Evolutionary conservation across 2,797 vertebrate genomes (phyloP), one percentile per base, ranked within the genome.

Genomic region (Eleutherodactylus coqui): DNA sequence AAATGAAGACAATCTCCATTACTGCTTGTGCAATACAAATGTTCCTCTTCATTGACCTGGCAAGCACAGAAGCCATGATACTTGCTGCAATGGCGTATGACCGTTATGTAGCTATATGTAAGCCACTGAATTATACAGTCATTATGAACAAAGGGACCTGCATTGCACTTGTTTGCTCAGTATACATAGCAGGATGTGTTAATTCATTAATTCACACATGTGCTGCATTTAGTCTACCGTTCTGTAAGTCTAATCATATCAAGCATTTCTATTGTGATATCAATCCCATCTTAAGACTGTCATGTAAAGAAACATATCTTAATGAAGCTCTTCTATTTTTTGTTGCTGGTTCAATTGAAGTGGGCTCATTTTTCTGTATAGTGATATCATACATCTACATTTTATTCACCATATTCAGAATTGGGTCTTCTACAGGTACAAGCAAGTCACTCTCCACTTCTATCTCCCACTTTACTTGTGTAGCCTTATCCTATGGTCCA

Each of bases 11-110:
- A 21, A 84, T 84, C 45, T 84, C 83, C 6, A 19, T 84, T 4
- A 19, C 19, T 69, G 83, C n/a, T 19, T 64, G 62, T 64, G 62
- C 62, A 5, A 64, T 34, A 19, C 62, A 64, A 64, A 34, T 64
- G 32, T 64, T 64, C 17, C 5, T 64, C 32, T 64, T 64, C 32
- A 64, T 64, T 34, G 29, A 34, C 5, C 60, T 84, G 32, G 83
- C 21, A 3, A 60, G 70, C 17, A 47, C 83, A 1, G 83, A 84
- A 73, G 83, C 38, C 13, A 84, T 84, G 83, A 4, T 87, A 4
- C 62, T 87, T 6, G 85, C 85, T 4, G 72, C 58, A n/a, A 86
- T 86, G 85, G 79, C 85, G n/a, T 86, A 69, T 82, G 62, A 64
- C 16, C 32, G 62, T 16, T 34, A 64, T 34, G 62, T 19, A 34